Conservation (phyloP, 2,113 vertebrate genomes). For the Aphelocoma coerulescens region DNA sequence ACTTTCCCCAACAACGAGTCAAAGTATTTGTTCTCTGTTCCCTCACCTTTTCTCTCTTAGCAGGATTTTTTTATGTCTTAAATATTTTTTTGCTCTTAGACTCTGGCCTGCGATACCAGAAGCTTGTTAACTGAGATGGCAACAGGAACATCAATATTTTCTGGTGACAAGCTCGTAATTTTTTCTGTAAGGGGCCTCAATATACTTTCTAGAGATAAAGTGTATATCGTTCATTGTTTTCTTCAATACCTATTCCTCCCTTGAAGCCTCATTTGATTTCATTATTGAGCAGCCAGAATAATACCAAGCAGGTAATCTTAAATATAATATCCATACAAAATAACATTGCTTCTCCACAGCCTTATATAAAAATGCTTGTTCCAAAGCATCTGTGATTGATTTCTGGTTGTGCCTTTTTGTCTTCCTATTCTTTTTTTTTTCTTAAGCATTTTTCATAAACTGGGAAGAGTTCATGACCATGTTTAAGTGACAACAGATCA, state of each 20-base stretch:
- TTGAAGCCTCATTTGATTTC: neutral
- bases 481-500: neutral
- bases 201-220: neutral
- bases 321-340: neutral
- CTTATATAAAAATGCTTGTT: neutral
- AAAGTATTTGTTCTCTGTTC: neutral
- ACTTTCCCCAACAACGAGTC: neutral
- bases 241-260: neutral
- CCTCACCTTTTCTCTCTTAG: neutral
- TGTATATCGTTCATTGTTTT: neutral
- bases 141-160: neutral
- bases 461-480: neutral
- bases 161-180: neutral
- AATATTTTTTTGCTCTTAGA: neutral
- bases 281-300: neutral
- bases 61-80: neutral
- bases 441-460: neutral
- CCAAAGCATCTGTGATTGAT: neutral
- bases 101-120: neutral
- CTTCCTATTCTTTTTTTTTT: neutral
- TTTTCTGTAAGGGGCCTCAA: neutral
- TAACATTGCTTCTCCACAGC: neutral
- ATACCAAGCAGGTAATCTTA: neutral
- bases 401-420: neutral
- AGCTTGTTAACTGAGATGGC: neutral